Conservation (phyloP, 1,140 invertebrate genomes). For the Metopolophium dirhodum region DNA sequence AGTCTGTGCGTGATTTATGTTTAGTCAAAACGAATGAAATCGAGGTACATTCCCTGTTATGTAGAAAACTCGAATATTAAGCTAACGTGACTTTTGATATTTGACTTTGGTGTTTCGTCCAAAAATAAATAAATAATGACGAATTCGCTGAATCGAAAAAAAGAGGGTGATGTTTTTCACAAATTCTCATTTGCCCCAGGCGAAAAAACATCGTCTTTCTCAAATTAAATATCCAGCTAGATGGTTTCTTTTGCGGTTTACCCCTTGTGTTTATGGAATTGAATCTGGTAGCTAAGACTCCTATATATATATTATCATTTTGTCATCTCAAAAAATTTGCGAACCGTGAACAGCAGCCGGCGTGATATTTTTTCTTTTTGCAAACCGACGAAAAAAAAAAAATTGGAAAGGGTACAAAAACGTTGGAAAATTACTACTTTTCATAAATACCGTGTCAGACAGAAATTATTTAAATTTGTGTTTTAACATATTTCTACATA, state of each 20-base stretch:
- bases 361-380: background rate
- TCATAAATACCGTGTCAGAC: background rate
- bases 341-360: slow-evolving; percentile 29
- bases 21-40: background rate
- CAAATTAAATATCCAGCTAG: slow-evolving; percentile 48
- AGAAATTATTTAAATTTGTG: background rate
- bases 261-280: slow-evolving; percentile 16
- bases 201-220: slow-evolving; percentile 37
- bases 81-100: slow-evolving; percentile 18
- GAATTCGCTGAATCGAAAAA: slow-evolving; percentile 13
- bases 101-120: background rate
- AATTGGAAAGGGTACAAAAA: background rate
- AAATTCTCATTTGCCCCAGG: slow-evolving; percentile 5
- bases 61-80: background rate
- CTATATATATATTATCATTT: background rate
- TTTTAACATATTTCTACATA: background rate
- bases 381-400: background rate
- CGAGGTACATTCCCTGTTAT: background rate
- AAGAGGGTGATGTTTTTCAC: slow-evolving; percentile 37
- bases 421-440: background rate
- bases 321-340: background rate
- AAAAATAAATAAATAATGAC: slow-evolving; percentile 50
- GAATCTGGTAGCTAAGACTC: background rate
- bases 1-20: slow-evolving; percentile 18
- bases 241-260: slow-evolving; percentile 35